Percentiles rank a stretch among this genome's conserved stretches.
Conservation (phyloP, 2,888 invertebrate genomes). For the Rhagonycha lutea region DNA sequence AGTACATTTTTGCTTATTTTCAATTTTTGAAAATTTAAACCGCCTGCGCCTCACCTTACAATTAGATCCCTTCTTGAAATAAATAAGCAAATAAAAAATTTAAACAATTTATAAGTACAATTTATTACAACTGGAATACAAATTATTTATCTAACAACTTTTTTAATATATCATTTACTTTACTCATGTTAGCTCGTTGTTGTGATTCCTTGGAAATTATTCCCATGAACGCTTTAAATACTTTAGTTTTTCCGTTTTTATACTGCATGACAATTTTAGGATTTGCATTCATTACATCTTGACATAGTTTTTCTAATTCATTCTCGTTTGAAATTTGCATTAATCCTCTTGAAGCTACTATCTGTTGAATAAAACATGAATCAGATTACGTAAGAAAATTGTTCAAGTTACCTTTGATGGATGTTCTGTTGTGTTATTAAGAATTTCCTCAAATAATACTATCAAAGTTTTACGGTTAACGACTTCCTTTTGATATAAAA, state of each 20-base stretch:
- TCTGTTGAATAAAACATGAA: constrained; percentile 11
- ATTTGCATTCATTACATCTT: constrained; percentile 65
- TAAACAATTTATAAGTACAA: not conserved
- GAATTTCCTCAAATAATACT: constrained; percentile 18
- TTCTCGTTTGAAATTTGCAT: constrained; percentile 64
- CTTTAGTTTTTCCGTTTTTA: constrained; percentile 71
- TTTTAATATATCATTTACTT: constrained; percentile 65
- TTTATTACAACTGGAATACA: not conserved
- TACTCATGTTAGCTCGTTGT: constrained; percentile 70
- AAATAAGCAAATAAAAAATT: no score
- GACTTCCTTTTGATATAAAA: constrained; percentile 11
- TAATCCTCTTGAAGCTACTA: constrained; percentile 60
- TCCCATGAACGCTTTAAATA: constrained; percentile 68
- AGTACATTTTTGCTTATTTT: no score
- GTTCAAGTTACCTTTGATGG: constrained; percentile 37
- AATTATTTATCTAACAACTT: constrained; percentile 60
- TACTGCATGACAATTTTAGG: constrained; percentile 69
- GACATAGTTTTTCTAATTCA: constrained; percentile 65
- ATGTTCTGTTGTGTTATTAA: not conserved
- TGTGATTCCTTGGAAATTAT: constrained; percentile 63
- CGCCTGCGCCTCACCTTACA: no score
- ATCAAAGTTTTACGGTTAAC: constrained; percentile 15
- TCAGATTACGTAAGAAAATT: not conserved
- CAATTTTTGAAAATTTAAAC: no score
- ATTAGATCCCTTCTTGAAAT: no score